A percentile compares a stretch with the other conserved stretches of the same genome.
Evolutionary conservation across 2,113 vertebrate genomes (phyloP).

Genomic region (Eurypyga helias): DNA sequence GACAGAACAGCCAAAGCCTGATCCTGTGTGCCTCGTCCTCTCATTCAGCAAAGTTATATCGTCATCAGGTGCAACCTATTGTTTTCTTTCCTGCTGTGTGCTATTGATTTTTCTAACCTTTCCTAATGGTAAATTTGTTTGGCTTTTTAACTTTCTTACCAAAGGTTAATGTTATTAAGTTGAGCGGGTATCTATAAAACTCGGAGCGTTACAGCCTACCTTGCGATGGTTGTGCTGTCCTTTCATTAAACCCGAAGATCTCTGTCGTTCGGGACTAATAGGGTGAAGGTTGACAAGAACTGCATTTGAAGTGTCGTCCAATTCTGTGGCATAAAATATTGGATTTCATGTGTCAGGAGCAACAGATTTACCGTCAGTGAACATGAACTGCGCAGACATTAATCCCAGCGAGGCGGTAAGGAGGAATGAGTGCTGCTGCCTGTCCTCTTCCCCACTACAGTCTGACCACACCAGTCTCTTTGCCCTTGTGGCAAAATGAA

Average conservation of each 20-base stretch:
- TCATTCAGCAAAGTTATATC: not conserved
- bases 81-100: conserved; percentile 44
- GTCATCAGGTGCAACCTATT: conserved; percentile 20
- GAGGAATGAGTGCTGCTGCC: not conserved
- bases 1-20: not conserved
- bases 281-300: not conserved
- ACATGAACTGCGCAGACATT: not conserved
- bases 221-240: not conserved
- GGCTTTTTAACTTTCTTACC: conserved; percentile 50
- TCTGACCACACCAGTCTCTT: not conserved
- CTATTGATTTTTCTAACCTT: conserved; percentile 68
- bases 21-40: not conserved
- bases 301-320: not conserved
- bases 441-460: not conserved
- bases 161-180: conserved; percentile 59
- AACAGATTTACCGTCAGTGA: not conserved
- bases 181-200: conserved; percentile 12
- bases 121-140: conserved; percentile 58
- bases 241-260: conserved; percentile 19
- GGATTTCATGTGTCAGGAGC: not conserved
- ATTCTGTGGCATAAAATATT: not conserved
- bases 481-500: not conserved
- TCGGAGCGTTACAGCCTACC: not conserved
- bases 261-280: not conserved
- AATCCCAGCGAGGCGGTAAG: not conserved